A percentile compares a stretch with the other conserved stretches of the same genome.
These are phyloP conservation scores for Anhinga rufa DNA, from an alignment of 2,113 vertebrate genomes.

Conservation along the genomic window DNA sequence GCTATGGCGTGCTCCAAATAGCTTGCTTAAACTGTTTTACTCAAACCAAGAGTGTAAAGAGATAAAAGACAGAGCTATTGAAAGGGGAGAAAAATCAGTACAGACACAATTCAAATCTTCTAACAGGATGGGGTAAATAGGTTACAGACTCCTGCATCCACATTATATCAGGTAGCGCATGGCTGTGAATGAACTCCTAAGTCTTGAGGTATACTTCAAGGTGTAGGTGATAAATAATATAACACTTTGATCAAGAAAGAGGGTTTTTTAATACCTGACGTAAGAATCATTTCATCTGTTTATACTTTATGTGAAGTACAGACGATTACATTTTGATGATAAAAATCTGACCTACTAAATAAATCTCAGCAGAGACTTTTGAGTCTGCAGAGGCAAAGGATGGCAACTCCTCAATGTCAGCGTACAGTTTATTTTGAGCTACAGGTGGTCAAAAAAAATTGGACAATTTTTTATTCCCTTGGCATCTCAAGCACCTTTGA, in stretches of 20 bases:
- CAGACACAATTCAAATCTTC: neutral
- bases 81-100: neutral
- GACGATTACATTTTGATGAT: neutral
- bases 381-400: neutral
- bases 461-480: neutral
- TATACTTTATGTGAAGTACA: neutral
- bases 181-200: neutral
- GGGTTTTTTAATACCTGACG: neutral
- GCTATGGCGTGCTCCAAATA: neutral
- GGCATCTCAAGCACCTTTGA: neutral
- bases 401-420: neutral
- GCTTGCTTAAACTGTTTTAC: neutral
- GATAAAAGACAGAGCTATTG: neutral
- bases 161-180: neutral
- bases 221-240: neutral
- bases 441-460: neutral
- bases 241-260: neutral
- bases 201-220: neutral
- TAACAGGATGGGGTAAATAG: neutral
- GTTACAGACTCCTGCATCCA: neutral
- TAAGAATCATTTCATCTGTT: neutral
- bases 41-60: neutral
- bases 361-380: neutral
- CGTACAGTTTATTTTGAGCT: neutral
- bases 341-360: neutral